Conservation (phyloP, 2,888 invertebrate genomes). For the Sympetrum striolatum region DNA sequence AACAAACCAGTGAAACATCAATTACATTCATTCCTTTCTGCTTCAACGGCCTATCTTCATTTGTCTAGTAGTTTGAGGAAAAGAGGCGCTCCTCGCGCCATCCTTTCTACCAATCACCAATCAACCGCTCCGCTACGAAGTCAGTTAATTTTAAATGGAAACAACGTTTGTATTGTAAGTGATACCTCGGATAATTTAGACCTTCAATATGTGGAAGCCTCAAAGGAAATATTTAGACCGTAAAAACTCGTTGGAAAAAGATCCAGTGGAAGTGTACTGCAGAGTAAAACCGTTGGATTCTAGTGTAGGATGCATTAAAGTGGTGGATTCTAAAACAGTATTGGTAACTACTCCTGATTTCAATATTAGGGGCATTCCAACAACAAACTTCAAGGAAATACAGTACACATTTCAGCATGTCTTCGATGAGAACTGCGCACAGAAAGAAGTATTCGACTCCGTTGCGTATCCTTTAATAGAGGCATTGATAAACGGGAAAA, state of each 20-base stretch:
- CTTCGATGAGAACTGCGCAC: constrained; percentile 79
- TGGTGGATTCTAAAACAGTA: constrained; percentile 17
- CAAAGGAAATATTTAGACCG: not conserved
- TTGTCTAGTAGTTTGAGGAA: too few species aligned
- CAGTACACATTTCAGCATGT: constrained; percentile 66
- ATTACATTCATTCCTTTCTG: too few species aligned
- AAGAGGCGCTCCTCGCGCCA: too few species aligned
- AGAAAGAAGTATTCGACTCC: constrained; percentile 83
- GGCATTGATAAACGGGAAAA: constrained; percentile 85
- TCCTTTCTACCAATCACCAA: too few species aligned
- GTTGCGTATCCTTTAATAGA: constrained; percentile 87
- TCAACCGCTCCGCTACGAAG: too few species aligned
- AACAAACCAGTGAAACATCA: too few species aligned
- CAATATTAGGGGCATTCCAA: not conserved
- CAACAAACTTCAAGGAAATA: not conserved
- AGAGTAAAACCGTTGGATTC: not conserved
- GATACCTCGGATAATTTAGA: constrained; percentile 49
- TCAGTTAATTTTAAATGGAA: too few species aligned
- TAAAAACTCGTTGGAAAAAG: constrained; percentile 19
- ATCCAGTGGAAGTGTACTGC: constrained; percentile 43
- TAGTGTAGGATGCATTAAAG: constrained; percentile 21
- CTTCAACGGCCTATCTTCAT: too few species aligned
- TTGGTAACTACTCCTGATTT: constrained; percentile 11
- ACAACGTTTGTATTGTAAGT: too few species aligned
- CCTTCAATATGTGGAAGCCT: constrained; percentile 47